Percentiles rank a stretch among this genome's conserved stretches.
Conservation (phyloP, 2,888 invertebrate species). For the Eremobia ochroleuca region DNA sequence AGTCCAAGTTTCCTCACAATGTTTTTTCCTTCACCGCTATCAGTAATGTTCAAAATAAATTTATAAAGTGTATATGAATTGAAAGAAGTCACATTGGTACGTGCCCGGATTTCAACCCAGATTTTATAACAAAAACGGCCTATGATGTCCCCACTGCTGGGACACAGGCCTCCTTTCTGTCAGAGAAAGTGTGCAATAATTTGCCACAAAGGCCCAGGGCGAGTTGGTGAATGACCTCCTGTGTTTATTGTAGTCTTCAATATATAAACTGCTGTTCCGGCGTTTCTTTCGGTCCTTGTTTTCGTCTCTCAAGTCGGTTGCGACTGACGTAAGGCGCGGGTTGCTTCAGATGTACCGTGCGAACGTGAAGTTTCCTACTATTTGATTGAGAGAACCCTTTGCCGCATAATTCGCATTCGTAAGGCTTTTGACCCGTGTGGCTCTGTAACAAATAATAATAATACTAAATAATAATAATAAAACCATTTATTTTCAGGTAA, state of each 20-base stretch:
- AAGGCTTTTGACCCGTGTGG: conserved; percentile 71
- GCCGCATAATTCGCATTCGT: conserved; percentile 74
- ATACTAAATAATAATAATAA: no score
- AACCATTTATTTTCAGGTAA: no score
- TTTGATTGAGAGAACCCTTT: conserved; percentile 76
- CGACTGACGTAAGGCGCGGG: conserved; percentile 81
- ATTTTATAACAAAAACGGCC: neutral
- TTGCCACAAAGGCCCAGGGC: neutral
- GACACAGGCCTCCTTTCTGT: no score
- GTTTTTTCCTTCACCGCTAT: neutral
- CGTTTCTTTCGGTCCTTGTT: conserved; percentile 29
- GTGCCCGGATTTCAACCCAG: neutral
- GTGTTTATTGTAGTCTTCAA: neutral
- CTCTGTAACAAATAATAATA: conserved; percentile 60
- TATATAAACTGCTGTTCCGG: conserved; percentile 26
- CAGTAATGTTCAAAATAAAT: neutral
- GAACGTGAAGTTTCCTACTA: conserved; percentile 75
- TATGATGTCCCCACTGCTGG: neutral
- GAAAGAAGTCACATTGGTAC: neutral
- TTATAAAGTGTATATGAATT: neutral
- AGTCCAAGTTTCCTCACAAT: neutral
- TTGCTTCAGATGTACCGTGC: conserved; percentile 75
- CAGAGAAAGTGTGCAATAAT: neutral
- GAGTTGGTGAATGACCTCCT: neutral
- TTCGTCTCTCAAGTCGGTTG: conserved; percentile 59